Evolutionary conservation across 1,140 invertebrate genomes (phyloP).

Genomic region (Tetragnatha versicolor): DNA sequence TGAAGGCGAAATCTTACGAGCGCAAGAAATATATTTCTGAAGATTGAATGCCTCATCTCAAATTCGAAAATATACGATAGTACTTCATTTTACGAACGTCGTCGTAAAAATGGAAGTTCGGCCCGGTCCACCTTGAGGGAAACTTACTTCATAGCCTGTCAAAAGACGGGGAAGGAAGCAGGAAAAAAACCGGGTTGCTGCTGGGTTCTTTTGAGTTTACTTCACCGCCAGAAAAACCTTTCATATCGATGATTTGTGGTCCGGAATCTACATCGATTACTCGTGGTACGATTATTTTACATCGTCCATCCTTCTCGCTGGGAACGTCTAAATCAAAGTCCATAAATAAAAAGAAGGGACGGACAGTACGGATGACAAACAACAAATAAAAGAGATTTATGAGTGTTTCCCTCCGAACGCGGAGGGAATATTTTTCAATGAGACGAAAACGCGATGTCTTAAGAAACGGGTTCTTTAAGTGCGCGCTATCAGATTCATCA

Average conservation of each 20-base stretch:
- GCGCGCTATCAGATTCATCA: too few relatives aligned
- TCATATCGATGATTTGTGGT: constrained; percentile 52
- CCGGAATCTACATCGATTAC: constrained; percentile 49
- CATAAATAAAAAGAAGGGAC: constrained; percentile 38
- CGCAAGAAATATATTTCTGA: too few relatives aligned
- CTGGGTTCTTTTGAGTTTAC: constrained; percentile 32
- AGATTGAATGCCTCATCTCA: constrained; percentile 33
- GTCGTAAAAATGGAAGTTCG: constrained; percentile 27
- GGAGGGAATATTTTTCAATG: constrained; percentile 37
- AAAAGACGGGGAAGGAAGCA: not conserved
- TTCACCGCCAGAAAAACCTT: constrained; percentile 42
- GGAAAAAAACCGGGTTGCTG: not conserved
- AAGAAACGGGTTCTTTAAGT: too few relatives aligned
- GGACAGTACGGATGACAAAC: constrained; percentile 35
- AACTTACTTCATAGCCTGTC: not conserved
- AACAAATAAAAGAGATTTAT: constrained; percentile 45
- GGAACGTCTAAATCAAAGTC: constrained; percentile 41
- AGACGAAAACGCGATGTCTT: not conserved
- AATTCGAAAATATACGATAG: constrained; percentile 28
- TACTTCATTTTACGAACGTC: constrained; percentile 43
- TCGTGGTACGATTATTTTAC: constrained; percentile 42
- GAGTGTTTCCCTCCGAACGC: not conserved
- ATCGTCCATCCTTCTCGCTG: not conserved
- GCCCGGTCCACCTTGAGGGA: not conserved
- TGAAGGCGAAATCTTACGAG: too few relatives aligned